Conservation (phyloP, 2,888 invertebrate genomes). For the Tribolium freemani region DNA sequence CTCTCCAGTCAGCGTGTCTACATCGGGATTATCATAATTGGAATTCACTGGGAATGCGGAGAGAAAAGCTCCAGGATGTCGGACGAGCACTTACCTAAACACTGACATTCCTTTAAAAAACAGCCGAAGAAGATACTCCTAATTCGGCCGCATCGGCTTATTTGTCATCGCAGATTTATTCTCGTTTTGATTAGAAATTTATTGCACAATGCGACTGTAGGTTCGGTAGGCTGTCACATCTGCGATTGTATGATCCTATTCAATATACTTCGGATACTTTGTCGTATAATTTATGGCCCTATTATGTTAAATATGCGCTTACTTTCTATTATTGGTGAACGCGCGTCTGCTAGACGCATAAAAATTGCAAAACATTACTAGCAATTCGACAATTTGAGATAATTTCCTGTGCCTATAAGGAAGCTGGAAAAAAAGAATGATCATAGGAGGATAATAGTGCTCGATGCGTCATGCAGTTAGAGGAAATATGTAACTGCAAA, state of each 20-base stretch:
- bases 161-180: slow-evolving; percentile 38
- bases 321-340: slow-evolving; percentile 29
- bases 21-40: slow-evolving; percentile 43
- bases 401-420: neutral
- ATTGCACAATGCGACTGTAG: slow-evolving; percentile 36
- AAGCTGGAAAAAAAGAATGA: neutral
- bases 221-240: slow-evolving; percentile 51
- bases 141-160: slow-evolving; percentile 18
- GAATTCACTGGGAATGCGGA: slow-evolving; percentile 12
- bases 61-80: slow-evolving; percentile 16
- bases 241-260: slow-evolving; percentile 50
- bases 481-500: neutral
- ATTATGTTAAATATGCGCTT: slow-evolving; percentile 40
- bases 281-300: slow-evolving; percentile 39
- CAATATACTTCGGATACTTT: slow-evolving; percentile 47
- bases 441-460: neutral
- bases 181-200: slow-evolving; percentile 32
- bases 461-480: neutral
- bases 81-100: neutral
- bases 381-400: neutral
- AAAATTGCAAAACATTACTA: too few relatives aligned
- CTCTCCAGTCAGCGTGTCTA: slow-evolving; percentile 57
- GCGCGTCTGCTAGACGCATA: slow-evolving; percentile 4
- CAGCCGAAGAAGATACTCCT: neutral
- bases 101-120: neutral